Base-by-base conservation (phyloP, 1,140 invertebrate genomes). In the Parasteatoda tepidariorum region DNA sequence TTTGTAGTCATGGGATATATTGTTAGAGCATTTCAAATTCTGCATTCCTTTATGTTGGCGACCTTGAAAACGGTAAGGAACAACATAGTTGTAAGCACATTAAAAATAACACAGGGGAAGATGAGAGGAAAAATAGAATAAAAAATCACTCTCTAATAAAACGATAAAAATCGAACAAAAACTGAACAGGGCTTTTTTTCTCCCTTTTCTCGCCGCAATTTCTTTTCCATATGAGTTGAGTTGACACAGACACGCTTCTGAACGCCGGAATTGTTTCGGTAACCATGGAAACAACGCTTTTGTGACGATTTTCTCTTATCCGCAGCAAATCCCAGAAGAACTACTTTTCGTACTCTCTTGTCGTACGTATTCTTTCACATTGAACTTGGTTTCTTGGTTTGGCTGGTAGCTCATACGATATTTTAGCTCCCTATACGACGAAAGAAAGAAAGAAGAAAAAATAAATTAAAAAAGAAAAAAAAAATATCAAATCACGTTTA, bases 351-450 rank as follows among this genome's bases (percentile, higher is more conserved):
- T 82, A 54, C 84, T 85, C 48, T 85, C 84, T 11, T 85, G 84
- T 13, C 78, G 55, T 31, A 85, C 84, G 31, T 85, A 85, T 48
- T 85, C 84, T 24, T 73, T 76, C n/a, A 85, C 81, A 61, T 83
- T 85, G 76, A 85, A 85, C 62, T 73, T 82, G 55, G 78, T 34
- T 38, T 85, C 81, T 18, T 70, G 66, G 71, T 85, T 68, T 2
- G 78, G 38, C 30, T 85, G 64, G 54, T 55, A 71, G 54, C n/a
- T 76, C 31, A 76, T 64, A 3, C 78, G 34, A 66, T 83, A 66
- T 24, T 82, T 75, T 30, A 85, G 67, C 33, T 85, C 84, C 38
- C 84, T 85, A 64, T 7, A n/a, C 24, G 41, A 31, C 33, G 3
- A 74, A 34, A 22, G 34, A 48, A 28, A 11, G 22, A 22, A 9